Base-by-base conservation (phyloP, 2,888 invertebrate species). In the Zygaena filipendulae region DNA sequence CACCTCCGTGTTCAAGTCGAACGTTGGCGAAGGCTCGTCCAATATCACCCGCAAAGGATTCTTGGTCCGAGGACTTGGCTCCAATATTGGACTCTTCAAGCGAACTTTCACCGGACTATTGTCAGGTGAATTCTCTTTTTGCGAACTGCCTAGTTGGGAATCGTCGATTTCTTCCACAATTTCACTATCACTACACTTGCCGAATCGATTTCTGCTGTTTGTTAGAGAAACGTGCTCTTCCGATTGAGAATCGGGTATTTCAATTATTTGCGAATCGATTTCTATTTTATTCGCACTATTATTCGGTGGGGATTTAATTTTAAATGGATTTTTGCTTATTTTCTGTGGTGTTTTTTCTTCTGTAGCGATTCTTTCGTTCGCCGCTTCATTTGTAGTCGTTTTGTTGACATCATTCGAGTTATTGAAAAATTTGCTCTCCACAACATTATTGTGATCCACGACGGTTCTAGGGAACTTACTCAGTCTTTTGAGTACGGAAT, bases 391-490 rank as follows among this genome's bases (percentile, higher is more conserved):
- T 29, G 11, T 11, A 10, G 29, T 36, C 36, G 19, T 38, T n/a
- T 32, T 38, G 11, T 31, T 39, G 23, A 52, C 35, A 45, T 48
- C 33, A 40, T 40, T 28, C 23, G 55, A 53, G 1, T 52, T 32
- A 32, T 52, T 53, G 44, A 87, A 86, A 52, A 84, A 86, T 30
- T 83, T 81, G 44, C 86, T 86, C 43, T 83, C 81, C 3, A 86
- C 79, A n/a, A 82, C 55, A 46, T 69, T 60, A 27, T 59, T 51
- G 5, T 16, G 5, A 29, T 63, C 64, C 29, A 77, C 37, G 2
- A 71, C 44, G 1, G 82, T 83, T 41, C 75, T 57, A 29, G 79
- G 74, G 35, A 84, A 84, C 39, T 66, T 69, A 41, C 83, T 84
- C 2, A 83, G 44, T 52, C 63, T 69, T 45, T 72, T 79, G 2